Evolutionary conservation across 2,797 vertebrate genomes (phyloP).

Genomic region (Fringilla coelebs): DNA sequence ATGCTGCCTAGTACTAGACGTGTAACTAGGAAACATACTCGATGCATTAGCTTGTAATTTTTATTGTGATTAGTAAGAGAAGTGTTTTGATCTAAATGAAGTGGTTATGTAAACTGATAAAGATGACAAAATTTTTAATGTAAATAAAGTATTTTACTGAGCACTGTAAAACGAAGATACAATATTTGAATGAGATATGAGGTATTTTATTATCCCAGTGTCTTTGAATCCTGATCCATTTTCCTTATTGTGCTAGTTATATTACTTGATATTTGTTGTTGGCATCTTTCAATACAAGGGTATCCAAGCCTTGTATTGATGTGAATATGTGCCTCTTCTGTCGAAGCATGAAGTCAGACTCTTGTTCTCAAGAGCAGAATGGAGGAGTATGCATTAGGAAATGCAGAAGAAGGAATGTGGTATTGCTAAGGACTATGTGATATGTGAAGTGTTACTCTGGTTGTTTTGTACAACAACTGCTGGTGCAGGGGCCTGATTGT

Average conservation of each 20-base stretch:
- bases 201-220: not conserved
- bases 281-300: not conserved
- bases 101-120: not conserved
- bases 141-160: not conserved
- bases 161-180: not conserved
- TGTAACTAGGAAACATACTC: not conserved
- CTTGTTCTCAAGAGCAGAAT: not conserved
- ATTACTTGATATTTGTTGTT: not conserved
- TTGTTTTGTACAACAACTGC: not conserved
- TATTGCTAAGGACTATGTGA: fast-evolving
- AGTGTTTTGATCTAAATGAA: not conserved
- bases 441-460: not conserved
- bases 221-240: not conserved
- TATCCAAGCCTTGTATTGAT: fast-evolving
- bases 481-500: not conserved
- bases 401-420: not conserved
- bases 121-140: not conserved
- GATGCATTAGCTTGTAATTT: not conserved
- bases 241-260: not conserved
- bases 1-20: not conserved
- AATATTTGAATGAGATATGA: not conserved
- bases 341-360: not conserved
- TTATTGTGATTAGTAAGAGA: not conserved
- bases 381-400: not conserved
- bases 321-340: not conserved